These are phyloP conservation scores for Ciconia stormi DNA, from an alignment of 2,113 vertebrate species.

Conservation along the genomic window DNA sequence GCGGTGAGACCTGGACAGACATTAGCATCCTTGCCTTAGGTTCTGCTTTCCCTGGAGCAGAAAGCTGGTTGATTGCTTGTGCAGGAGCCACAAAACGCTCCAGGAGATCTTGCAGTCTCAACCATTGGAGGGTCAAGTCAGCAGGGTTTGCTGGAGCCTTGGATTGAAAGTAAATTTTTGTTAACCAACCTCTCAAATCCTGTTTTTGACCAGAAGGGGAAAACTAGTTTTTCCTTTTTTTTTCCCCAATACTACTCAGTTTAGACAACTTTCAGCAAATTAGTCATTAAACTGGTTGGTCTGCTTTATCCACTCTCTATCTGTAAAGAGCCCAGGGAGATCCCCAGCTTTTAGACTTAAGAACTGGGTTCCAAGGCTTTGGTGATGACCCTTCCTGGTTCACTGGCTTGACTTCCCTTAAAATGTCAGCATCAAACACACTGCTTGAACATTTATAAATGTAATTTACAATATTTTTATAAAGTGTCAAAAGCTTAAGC, in stretches of 20 bases:
- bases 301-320: background rate
- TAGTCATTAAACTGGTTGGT: background rate
- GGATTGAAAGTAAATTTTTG: background rate
- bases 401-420: background rate
- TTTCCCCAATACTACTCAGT: background rate
- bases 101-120: background rate
- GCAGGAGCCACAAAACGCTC: rapidly evolving
- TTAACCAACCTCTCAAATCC: background rate
- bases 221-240: background rate
- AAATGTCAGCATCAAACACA: background rate
- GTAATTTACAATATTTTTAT: background rate
- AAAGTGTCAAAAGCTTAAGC: background rate
- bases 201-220: background rate
- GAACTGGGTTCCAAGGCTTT: background rate
- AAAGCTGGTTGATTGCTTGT: background rate
- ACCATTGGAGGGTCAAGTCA: background rate
- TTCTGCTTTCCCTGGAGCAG: background rate
- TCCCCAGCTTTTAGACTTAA: background rate
- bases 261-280: background rate
- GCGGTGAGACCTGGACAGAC: background rate
- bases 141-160: background rate
- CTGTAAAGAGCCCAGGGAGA: background rate
- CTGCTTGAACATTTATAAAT: background rate
- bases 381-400: background rate
- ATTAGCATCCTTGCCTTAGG: background rate